A percentile compares a stretch with the other conserved stretches of the same genome.
Evolutionary conservation across 2,113 vertebrate species (phyloP).

Genomic region (Burhinus bistriatus): DNA sequence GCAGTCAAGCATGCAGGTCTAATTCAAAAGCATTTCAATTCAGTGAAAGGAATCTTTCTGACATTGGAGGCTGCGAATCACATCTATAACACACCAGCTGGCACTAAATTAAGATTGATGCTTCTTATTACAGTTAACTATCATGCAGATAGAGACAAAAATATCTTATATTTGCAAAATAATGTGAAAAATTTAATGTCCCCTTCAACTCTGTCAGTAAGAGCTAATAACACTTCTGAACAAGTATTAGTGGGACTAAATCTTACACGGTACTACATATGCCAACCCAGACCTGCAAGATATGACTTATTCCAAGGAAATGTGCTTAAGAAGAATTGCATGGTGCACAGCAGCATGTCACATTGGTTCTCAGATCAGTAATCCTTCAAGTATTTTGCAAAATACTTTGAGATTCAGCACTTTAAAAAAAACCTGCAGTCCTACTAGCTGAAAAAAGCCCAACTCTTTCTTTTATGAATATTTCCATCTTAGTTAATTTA

Average conservation of each 20-base stretch:
- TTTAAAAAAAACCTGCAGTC: not conserved
- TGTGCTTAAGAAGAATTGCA: not conserved
- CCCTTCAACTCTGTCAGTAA: not conserved
- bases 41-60: conserved; percentile 13
- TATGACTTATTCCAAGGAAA: not conserved
- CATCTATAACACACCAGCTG: not conserved
- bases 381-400: not conserved
- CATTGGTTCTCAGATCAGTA: not conserved
- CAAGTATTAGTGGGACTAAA: not conserved
- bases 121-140: not conserved
- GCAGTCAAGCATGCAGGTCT: not conserved
- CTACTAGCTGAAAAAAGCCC: not conserved
- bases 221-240: not conserved
- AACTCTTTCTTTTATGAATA: not conserved
- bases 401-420: not conserved
- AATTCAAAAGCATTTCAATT: conserved; percentile 14
- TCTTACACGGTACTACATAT: not conserved
- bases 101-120: conserved; percentile 17
- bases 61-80: not conserved
- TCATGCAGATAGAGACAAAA: not conserved
- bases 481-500: not conserved
- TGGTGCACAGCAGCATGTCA: not conserved
- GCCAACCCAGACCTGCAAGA: not conserved
- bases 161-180: not conserved
- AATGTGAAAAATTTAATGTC: not conserved